A percentile compares a stretch with the other conserved stretches of the same genome.
phyloP scores from a whole-genome alignment of 53 echinoderm and acorn worm genomes.

The Holothuria scabra region DNA sequence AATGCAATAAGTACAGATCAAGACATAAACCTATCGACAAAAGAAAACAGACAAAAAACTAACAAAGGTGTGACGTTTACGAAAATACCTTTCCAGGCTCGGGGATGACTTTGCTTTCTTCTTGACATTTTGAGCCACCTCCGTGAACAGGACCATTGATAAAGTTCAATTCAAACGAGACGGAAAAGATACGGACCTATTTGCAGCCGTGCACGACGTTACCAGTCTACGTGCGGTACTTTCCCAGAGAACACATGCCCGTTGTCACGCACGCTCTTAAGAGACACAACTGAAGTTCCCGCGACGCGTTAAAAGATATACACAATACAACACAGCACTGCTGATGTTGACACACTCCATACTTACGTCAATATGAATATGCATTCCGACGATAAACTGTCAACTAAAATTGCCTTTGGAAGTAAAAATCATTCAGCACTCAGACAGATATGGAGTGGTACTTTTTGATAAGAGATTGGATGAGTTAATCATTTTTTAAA shows the following conservation, averaged over 20 bases:
- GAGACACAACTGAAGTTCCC: constrained; percentile 21
- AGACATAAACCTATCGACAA: no score
- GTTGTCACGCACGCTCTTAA: constrained; percentile 33
- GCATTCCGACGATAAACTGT: no score
- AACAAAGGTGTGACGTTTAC: no score
- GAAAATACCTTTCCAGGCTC: constrained; percentile 40
- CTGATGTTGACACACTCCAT: no score
- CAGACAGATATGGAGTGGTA: no score
- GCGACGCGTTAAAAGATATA: background rate
- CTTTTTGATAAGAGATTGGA: no score
- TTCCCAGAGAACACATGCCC: constrained; percentile 39
- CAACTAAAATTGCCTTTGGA: no score
- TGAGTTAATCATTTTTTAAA: no score
- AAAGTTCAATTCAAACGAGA: background rate
- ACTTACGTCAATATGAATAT: no score
- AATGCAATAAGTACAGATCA: no score
- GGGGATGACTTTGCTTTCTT: constrained; percentile 39
- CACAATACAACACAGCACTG: background rate
- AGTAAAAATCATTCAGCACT: no score
- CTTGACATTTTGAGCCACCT: constrained; percentile 29
- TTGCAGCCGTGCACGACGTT: constrained; percentile 4
- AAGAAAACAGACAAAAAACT: no score
- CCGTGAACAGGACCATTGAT: background rate
- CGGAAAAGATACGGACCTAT: constrained; percentile 8
- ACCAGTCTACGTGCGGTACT: constrained; percentile 41